Evolutionary conservation across 2,113 vertebrate genomes (phyloP), one percentile per base, ranked within the genome.

Genomic region (Pongo abelii): DNA sequence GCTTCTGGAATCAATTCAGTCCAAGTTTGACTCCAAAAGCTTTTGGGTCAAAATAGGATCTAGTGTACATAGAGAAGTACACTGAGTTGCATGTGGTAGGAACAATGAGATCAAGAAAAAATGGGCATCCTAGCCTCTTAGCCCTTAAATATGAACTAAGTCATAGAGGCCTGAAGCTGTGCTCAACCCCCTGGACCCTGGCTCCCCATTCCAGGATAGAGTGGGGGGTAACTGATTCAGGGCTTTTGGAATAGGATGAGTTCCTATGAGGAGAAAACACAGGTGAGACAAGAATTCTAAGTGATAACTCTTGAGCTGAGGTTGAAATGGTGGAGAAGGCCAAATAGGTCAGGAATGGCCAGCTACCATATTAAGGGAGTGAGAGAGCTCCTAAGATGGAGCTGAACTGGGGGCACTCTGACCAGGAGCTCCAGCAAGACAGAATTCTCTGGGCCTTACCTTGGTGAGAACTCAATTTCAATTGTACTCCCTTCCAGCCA

Each of bases 141-240:
- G 35, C 32, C 75, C 38, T 74, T 67, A 18, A 85, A 30, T 86
- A 80, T 81, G 57, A 94, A 67, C 57, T 90, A 77, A 93, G 30
- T 97, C 94, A 96, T 32, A 93, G 80, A 93, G 32, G 52, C 92
- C 84, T 85, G 77, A 93, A 90, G 38, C 87, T 88, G 23, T 94
- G 69, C 79, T 93, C 80, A 96, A 50, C 17, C 48, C 67, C 55
- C 23, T 84, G 70, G 55, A 75, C 92, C 64, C 90, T 77, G 77
- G 48, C n/a, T 93, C 43, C 64, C 30, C 75, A 78, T 84, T 12
- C 89, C 67, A 85, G 84, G 32, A 79, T 81, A 72, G 84, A 38
- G 92, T 89, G 20, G 78, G 69, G 38, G 17, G 86, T 40, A 57
- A 57, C 5, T 30, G 55, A 89, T 93, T 96, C 46, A 74, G n/a